Evolutionary conservation across 2,797 vertebrate species (phyloP).

Genomic region (Tadarida brasiliensis): DNA sequence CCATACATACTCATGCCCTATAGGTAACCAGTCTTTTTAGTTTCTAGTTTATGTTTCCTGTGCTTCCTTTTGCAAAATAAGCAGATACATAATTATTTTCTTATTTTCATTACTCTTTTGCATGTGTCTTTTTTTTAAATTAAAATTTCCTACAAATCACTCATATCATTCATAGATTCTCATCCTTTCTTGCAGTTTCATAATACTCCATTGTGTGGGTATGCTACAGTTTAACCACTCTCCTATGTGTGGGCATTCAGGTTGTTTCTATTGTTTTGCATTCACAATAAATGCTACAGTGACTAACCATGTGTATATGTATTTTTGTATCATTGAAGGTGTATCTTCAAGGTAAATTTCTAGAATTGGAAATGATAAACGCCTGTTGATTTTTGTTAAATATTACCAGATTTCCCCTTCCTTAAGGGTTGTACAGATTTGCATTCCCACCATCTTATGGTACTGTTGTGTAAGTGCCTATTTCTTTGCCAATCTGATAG

Average conservation of each 20-base stretch:
- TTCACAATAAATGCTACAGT: not conserved
- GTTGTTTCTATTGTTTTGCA: constrained; percentile 35
- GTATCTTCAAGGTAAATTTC: constrained; percentile 12
- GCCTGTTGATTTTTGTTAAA: constrained; percentile 20
- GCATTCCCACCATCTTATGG: not conserved
- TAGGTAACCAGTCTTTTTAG: not conserved
- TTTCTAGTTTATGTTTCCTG: constrained; percentile 19
- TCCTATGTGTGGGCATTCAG: not conserved
- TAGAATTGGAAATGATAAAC: constrained; percentile 19
- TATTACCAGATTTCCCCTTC: not conserved
- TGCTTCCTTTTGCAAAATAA: not conserved
- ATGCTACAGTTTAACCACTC: not conserved
- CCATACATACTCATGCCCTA: not conserved
- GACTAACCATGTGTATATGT: not conserved
- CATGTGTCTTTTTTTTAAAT: not conserved
- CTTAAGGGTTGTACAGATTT: constrained; percentile 4
- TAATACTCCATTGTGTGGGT: not conserved
- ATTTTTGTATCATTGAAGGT: constrained; percentile 48
- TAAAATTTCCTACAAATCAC: constrained; percentile 1
- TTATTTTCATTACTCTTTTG: constrained; percentile 27
- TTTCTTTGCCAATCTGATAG: constrained; percentile 37
- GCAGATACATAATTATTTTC: not conserved
- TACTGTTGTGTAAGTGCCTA: not conserved
- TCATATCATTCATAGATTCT: constrained; percentile 15
- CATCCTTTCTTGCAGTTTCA: not conserved